phyloP scores from a whole-genome alignment of 2,888 invertebrate species.

The Linnaemya tessellans region DNA sequence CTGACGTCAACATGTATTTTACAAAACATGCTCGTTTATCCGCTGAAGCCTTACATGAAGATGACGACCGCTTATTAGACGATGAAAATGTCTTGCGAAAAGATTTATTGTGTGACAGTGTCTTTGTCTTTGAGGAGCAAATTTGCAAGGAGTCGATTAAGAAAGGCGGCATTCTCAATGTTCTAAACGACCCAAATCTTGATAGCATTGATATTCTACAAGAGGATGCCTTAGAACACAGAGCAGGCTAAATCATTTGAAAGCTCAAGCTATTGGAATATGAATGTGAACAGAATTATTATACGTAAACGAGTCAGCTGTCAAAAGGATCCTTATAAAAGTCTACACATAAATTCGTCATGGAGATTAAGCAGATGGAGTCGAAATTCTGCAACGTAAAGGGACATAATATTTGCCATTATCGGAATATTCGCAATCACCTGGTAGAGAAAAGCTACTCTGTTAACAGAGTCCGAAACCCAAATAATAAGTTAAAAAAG shows the following conservation, averaged over 20 bases:
- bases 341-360: neutral
- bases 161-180: neutral
- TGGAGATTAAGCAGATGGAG: neutral
- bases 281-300: slow-evolving; percentile 7
- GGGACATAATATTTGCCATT: neutral
- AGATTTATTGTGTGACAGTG: neutral
- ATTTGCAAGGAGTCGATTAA: neutral
- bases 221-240: slow-evolving; percentile 19
- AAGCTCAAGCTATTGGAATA: slow-evolving; percentile 8
- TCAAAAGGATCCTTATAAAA: slow-evolving; percentile 16
- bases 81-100: neutral
- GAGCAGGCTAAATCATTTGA: slow-evolving; percentile 1
- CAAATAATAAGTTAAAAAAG: too few relatives aligned
- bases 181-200: neutral
- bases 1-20: neutral
- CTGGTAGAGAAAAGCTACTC: too few relatives aligned
- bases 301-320: slow-evolving; percentile 6
- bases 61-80: neutral
- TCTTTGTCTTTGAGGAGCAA: too few relatives aligned
- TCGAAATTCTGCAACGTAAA: neutral
- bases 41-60: neutral
- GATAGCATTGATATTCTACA: slow-evolving; percentile 16
- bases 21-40: neutral
- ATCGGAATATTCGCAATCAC: too few relatives aligned
- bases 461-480: too few relatives aligned